These are phyloP conservation scores for Notarius lentiginosus DNA, from an alignment of 2,113 vertebrate species.

Conservation along the genomic window DNA sequence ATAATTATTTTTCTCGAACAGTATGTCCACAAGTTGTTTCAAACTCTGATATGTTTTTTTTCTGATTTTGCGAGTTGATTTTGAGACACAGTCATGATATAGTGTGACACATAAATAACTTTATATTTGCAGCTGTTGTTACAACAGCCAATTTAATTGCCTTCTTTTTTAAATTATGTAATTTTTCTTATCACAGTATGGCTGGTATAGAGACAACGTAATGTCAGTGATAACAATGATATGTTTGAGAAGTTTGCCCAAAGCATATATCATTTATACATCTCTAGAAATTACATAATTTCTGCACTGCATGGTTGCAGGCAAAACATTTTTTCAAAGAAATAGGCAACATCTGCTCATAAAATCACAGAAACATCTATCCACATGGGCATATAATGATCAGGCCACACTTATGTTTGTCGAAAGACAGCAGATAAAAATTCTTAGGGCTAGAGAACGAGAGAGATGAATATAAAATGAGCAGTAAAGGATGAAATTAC, in stretches of 20 bases:
- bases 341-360: background rate
- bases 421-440: background rate
- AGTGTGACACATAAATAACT: background rate
- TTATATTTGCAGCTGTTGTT: too few relatives aligned
- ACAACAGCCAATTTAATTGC: background rate
- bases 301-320: background rate
- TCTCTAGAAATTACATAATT: background rate
- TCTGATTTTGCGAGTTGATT: background rate
- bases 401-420: background rate
- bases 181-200: background rate
- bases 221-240: background rate
- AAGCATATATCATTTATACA: background rate
- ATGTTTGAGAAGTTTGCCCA: background rate
- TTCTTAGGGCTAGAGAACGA: background rate
- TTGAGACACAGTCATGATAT: background rate
- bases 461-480: background rate
- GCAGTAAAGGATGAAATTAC: slow-evolving; percentile 24
- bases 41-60: background rate
- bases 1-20: background rate
- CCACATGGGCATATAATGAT: background rate
- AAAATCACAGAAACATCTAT: background rate
- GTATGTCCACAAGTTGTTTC: background rate
- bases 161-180: background rate
- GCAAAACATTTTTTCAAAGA: background rate
- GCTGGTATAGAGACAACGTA: background rate